Conservation (phyloP, 2,113 vertebrate species). For the Alosa alosa region DNA sequence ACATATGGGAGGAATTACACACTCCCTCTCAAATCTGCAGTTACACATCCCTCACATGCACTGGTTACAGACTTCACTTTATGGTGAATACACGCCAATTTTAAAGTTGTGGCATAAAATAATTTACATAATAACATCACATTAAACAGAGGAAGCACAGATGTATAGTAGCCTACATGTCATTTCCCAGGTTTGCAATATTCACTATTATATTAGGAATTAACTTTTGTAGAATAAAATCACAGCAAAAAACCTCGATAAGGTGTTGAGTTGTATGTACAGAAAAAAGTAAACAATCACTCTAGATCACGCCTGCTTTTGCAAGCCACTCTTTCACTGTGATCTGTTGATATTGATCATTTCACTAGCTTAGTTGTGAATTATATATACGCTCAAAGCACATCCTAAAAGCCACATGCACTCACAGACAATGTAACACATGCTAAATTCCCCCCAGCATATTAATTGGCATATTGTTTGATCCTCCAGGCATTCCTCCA, state of each 20-base stretch:
- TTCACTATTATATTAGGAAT: background rate
- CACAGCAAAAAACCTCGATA: background rate
- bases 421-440: background rate
- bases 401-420: background rate
- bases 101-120: background rate
- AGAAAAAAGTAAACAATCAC: background rate
- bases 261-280: background rate
- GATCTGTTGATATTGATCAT: background rate
- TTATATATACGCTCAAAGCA: background rate
- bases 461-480: background rate
- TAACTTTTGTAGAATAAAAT: background rate
- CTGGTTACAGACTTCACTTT: background rate
- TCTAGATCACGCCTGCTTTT: background rate
- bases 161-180: no score
- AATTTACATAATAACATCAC: background rate
- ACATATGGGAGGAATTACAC: slow-evolving; percentile 51
- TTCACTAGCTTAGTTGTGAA: background rate
- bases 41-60: no score
- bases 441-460: background rate
- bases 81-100: background rate
- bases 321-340: background rate
- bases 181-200: no score
- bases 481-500: background rate
- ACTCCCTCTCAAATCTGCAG: background rate
- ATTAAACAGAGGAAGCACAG: background rate